A percentile compares a stretch with the other conserved stretches of the same genome.
Evolutionary conservation across 2,113 vertebrate species (phyloP).

Genomic region (Chamaetylas fuelleborni): DNA sequence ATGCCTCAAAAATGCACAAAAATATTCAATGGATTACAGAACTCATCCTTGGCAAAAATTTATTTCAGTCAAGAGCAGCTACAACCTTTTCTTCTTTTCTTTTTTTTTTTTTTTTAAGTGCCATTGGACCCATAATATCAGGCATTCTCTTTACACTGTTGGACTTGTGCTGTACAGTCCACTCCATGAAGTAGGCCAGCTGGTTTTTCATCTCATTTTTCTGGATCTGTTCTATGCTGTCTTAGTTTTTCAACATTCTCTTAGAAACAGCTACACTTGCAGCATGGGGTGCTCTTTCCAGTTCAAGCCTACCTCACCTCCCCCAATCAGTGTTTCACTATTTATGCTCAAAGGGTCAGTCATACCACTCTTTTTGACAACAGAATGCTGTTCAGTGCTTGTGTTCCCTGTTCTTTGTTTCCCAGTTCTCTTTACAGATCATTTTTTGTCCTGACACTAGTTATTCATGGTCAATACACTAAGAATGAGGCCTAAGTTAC

Average conservation of each 20-base stretch:
- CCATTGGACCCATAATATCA: background rate
- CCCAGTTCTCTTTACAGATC: background rate
- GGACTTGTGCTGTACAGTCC: background rate
- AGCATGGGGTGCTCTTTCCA: background rate
- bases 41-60: background rate
- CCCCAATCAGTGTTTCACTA: background rate
- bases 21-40: background rate
- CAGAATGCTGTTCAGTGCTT: background rate
- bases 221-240: background rate
- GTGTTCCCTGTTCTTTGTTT: background rate
- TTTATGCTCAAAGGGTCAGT: background rate
- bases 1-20: background rate
- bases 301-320: background rate
- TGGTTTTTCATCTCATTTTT: background rate
- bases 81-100: background rate
- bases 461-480: background rate
- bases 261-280: background rate
- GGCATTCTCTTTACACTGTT: background rate
- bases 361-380: background rate
- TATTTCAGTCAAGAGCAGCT: background rate
- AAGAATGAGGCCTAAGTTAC: background rate
- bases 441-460: background rate
- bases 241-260: background rate
- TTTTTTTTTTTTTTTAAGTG: background rate
- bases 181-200: background rate